Conservation (phyloP, 2,888 invertebrate species). For the Ophion costatus region DNA sequence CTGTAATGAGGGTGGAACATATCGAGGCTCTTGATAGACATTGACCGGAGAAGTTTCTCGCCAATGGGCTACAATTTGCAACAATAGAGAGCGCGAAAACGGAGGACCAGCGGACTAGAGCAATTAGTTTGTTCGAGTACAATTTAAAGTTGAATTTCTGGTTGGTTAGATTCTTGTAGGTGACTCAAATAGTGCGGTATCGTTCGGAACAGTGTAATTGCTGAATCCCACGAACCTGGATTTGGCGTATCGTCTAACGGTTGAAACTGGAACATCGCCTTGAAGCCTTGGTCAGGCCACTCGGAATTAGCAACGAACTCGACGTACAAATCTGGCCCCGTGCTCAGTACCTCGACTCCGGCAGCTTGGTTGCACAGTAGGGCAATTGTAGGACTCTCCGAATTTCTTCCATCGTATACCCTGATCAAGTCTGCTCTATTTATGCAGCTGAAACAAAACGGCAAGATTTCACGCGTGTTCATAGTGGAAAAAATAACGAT, state of each 20-base stretch:
- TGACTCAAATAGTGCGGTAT: conserved; percentile 33
- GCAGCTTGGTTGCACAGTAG: conserved; percentile 92
- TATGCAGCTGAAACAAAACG: conserved; percentile 88
- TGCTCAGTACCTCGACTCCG: conserved; percentile 92
- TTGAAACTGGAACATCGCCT: conserved; percentile 90
- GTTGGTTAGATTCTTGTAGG: conserved; percentile 32
- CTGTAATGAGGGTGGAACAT: background rate
- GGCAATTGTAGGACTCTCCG: conserved; percentile 90
- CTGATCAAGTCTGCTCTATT: conserved; percentile 93
- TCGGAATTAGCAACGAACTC: conserved; percentile 94
- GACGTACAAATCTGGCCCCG: conserved; percentile 91
- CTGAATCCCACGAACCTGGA: conserved; percentile 67
- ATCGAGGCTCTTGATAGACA: background rate
- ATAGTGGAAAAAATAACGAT: conserved; percentile 22
- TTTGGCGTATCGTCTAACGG: conserved; percentile 85
- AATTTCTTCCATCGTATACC: conserved; percentile 92
- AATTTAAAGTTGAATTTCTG: conserved; percentile 24
- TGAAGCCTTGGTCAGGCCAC: conserved; percentile 91
- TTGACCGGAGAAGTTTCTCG: conserved; percentile 1
- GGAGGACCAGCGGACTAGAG: conserved; percentile 2
- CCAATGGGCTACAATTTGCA: conserved; percentile 6
- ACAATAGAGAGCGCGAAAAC: conserved; percentile 5
- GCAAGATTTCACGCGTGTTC: conserved; percentile 5
- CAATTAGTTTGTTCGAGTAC: conserved; percentile 41
- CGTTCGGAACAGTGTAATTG: conserved; percentile 47